Conservation (phyloP, 2,797 vertebrate genomes). For the Trichosurus vulpecula region DNA sequence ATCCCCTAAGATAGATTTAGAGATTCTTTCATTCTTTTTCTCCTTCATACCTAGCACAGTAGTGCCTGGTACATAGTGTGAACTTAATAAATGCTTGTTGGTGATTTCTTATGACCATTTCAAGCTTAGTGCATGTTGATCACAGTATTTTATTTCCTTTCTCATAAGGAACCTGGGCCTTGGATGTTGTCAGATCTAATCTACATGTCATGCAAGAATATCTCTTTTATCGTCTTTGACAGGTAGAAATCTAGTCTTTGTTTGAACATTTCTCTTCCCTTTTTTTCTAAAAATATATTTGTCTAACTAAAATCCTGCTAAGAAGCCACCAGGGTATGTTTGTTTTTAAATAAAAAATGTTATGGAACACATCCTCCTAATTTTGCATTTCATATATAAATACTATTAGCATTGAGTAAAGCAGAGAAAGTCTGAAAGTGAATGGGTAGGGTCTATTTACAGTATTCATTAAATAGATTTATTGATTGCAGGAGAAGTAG, state of each 20-base stretch:
- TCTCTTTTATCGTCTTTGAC: background rate
- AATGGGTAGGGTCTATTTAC: background rate
- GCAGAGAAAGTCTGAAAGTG: background rate
- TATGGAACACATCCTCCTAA: background rate
- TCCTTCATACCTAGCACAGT: background rate
- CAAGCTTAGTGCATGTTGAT: conserved; percentile 37
- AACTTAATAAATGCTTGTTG: background rate
- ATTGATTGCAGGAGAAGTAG: background rate
- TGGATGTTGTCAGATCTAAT: background rate
- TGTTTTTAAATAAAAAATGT: background rate
- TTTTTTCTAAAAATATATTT: conserved; percentile 1
- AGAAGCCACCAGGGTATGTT: background rate
- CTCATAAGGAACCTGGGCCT: background rate
- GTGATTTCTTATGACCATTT: background rate
- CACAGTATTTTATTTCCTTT: conserved; percentile 20
- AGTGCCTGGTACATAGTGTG: background rate
- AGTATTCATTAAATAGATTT: background rate
- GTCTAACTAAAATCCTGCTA: background rate
- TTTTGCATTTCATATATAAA: background rate
- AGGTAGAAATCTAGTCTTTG: background rate
- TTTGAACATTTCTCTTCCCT: background rate
- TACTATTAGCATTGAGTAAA: background rate
- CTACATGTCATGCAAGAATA: background rate
- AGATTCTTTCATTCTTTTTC: background rate
- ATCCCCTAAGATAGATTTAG: background rate